phyloP scores from a whole-genome alignment of 2,888 invertebrate species.

The Harpalus rubripes region DNA sequence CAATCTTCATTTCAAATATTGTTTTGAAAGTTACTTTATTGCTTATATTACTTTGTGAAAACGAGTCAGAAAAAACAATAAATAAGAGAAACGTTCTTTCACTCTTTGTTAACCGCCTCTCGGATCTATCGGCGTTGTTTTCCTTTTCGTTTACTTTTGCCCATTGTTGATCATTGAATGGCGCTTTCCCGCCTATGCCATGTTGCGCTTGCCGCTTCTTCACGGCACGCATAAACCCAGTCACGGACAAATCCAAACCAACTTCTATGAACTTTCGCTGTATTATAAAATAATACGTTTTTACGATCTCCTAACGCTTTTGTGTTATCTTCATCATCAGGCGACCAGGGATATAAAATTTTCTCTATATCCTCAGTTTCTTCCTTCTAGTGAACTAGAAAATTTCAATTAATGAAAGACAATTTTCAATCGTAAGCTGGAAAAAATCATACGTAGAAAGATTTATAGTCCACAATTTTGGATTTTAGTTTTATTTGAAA shows the following conservation, averaged over 20 bases:
- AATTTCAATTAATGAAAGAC: neutral
- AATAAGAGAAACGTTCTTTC: slow-evolving; percentile 44
- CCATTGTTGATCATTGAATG: slow-evolving; percentile 45
- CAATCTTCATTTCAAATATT: slow-evolving; percentile 55
- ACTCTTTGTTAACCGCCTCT: slow-evolving; percentile 43
- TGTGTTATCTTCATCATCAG: neutral
- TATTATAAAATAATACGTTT: slow-evolving; percentile 1
- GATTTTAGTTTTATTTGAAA: too few relatives aligned
- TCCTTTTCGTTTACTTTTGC: slow-evolving; percentile 47
- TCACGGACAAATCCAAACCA: neutral
- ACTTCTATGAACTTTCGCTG: neutral
- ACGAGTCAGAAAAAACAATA: slow-evolving; percentile 42
- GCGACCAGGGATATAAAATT: neutral
- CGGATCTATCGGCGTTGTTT: slow-evolving; percentile 37
- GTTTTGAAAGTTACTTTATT: slow-evolving; percentile 44
- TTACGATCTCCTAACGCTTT: neutral
- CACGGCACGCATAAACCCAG: neutral
- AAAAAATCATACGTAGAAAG: too few relatives aligned
- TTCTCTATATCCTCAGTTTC: neutral
- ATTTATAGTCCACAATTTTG: too few relatives aligned
- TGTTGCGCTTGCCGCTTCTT: slow-evolving; percentile 33
- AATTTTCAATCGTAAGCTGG: too few relatives aligned
- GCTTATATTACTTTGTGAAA: slow-evolving; percentile 54
- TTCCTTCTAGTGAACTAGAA: neutral
- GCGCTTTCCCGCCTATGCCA: slow-evolving; percentile 33